Evolutionary conservation across 2,113 vertebrate genomes (phyloP).

Genomic region (Anarhynchus alexandrinus): DNA sequence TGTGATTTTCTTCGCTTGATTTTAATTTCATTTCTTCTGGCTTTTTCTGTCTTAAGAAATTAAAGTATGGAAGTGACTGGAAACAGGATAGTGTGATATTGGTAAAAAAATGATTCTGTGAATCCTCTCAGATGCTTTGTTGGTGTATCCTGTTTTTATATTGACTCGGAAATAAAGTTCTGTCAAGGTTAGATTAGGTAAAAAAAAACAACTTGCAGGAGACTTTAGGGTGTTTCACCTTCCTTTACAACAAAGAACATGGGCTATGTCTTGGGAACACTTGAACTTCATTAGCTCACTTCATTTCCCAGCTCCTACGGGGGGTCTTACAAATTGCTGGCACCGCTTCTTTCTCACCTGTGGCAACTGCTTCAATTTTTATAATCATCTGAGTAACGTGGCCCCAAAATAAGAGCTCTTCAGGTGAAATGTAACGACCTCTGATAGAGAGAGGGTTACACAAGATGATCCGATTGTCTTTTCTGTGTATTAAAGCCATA

Average conservation of each 20-base stretch:
- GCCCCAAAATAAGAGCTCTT: neutral
- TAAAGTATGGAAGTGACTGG: neutral
- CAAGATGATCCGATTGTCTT: neutral
- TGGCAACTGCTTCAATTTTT: neutral
- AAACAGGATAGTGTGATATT: neutral
- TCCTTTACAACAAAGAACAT: neutral
- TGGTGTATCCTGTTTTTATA: neutral
- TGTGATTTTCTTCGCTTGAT: neutral
- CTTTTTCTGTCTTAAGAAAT: neutral
- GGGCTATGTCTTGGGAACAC: neutral
- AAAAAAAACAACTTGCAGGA: neutral
- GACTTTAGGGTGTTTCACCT: neutral
- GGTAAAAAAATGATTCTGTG: neutral
- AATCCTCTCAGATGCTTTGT: neutral
- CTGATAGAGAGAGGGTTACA: neutral
- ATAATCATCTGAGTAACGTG: neutral
- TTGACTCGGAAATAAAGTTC: neutral
- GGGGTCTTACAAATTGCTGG: neutral
- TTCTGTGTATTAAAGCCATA: neutral
- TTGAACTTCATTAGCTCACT: neutral
- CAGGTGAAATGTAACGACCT: neutral
- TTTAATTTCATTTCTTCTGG: neutral
- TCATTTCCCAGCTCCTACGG: neutral
- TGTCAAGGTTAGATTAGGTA: neutral
- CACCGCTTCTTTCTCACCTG: neutral